phyloP scores from a whole-genome alignment of 2,797 vertebrate species.

The Trichosurus vulpecula region DNA sequence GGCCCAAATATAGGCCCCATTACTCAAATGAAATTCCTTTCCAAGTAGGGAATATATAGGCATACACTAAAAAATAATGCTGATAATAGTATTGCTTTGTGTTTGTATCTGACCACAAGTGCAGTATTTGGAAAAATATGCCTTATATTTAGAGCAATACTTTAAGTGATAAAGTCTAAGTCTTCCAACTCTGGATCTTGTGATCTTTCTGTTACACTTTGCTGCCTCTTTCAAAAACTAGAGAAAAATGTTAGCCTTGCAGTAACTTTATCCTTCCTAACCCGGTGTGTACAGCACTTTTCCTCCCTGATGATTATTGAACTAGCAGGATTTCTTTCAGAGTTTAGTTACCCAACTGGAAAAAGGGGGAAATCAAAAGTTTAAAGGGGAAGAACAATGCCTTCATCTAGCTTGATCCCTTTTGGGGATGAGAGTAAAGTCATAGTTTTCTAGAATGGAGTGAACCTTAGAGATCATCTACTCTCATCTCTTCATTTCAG shows the following conservation, averaged over 20 bases:
- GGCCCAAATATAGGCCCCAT: background rate
- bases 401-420: background rate
- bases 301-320: background rate
- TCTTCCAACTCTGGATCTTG: background rate
- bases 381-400: background rate
- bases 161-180: background rate
- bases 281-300: background rate
- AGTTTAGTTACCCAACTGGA: background rate
- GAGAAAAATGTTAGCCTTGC: background rate
- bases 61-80: background rate
- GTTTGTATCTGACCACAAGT: background rate
- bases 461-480: background rate
- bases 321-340: slow-evolving; percentile 13
- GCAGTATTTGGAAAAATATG: background rate
- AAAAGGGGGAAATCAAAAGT: background rate
- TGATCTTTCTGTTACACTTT: background rate
- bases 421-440: background rate
- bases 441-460: background rate
- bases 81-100: background rate
- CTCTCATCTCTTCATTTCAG: background rate
- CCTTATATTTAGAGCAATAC: background rate
- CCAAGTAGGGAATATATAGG: background rate
- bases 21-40: background rate
- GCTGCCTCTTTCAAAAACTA: background rate
- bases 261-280: background rate